Evolutionary conservation across 2,888 invertebrate genomes (phyloP).

Genomic region (Pammene fasciana): DNA sequence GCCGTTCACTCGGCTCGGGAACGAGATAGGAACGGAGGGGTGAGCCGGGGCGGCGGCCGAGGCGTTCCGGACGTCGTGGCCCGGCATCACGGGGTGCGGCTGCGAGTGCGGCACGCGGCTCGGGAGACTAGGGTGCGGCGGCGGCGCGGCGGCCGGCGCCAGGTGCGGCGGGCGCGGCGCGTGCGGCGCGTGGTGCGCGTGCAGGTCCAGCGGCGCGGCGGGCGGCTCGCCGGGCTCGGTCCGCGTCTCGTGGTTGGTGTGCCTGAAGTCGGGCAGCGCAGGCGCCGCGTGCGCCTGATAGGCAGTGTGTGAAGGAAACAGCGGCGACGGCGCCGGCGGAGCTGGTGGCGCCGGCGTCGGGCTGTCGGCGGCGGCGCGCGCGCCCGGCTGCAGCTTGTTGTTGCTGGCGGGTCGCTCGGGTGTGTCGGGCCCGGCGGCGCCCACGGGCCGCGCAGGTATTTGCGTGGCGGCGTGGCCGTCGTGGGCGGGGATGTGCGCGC

Average conservation of each 20-base stretch:
- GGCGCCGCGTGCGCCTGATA: constrained; percentile 79
- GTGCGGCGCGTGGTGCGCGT: constrained; percentile 60
- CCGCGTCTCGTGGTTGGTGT: constrained; percentile 83
- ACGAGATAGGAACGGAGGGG: constrained; percentile 74
- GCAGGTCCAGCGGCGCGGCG: constrained; percentile 70
- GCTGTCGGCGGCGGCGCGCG: constrained; percentile 76
- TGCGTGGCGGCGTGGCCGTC: constrained; percentile 76
- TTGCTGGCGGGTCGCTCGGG: constrained; percentile 76
- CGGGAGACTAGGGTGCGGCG: constrained; percentile 64
- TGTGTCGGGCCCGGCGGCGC: constrained; percentile 73
- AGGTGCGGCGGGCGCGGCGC: constrained; percentile 53
- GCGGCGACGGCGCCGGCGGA: constrained; percentile 73
- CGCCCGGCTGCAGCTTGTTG: constrained; percentile 75
- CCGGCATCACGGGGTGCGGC: constrained; percentile 67
- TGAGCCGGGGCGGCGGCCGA: constrained; percentile 55
- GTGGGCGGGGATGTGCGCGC: constrained; percentile 75
- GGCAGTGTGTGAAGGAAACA: constrained; percentile 75
- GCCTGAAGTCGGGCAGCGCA: constrained; percentile 77
- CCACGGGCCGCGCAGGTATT: constrained; percentile 73
- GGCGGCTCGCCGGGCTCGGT: constrained; percentile 65
- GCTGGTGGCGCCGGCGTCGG: constrained; percentile 77
- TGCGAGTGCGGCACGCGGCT: constrained; percentile 63
- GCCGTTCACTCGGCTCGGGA: constrained; percentile 64
- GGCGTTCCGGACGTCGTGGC: constrained; percentile 66
- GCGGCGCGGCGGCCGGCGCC: constrained; percentile 49